Evolutionary conservation across 2,113 vertebrate species (phyloP), one percentile per base, ranked within the genome.

Genomic region (Cathartes aura): DNA sequence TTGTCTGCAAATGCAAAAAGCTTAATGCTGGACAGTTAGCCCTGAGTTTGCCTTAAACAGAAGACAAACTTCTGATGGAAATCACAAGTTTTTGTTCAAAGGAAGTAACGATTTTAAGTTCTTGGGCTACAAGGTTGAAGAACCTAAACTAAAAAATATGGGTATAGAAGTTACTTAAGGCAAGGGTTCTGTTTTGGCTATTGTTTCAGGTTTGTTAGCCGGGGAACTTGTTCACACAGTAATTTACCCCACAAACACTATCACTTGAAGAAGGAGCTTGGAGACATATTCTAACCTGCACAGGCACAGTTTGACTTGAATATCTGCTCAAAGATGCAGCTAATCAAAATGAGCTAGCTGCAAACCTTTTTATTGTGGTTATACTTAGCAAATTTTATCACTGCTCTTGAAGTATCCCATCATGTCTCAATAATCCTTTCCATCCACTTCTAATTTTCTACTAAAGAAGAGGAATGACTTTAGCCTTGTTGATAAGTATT

Each of bases 81-180:
- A 40, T 66, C 11, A 40, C 26, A 67, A 74, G 7, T 1, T 67
- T 59, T 62, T 56, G 2, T 50, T 43, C 42, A 58, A 53, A 87
- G 9, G 5, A 78, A 73, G 6, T 22, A 73, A 20, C 0, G 3
- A 42, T 47, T 58, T 62, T 55, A 74, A 81, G 9, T 5, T 60
- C 7, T 83, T 62, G 21, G 8, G 8, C 15, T 66, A 48, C 27
- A 68, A 42, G 8, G 6, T 5, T 62, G 7, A 76, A 89, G 30
- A 38, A 45, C 29, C 6, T 29, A 63, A 64, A 15, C 6, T 26
- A 12, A 73, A 73, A 86, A 56, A 12, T 12, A 23, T 0, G 0
- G 1, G 0, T 18, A 4, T 14, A 62, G 6, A 78, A 62, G 23
- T 24, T 90, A n/a, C 8, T 24, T 17, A 58, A 84, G 15, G 20